phyloP scores from a whole-genome alignment of 2,797 vertebrate species.

The Peromyscus nudipes region DNA sequence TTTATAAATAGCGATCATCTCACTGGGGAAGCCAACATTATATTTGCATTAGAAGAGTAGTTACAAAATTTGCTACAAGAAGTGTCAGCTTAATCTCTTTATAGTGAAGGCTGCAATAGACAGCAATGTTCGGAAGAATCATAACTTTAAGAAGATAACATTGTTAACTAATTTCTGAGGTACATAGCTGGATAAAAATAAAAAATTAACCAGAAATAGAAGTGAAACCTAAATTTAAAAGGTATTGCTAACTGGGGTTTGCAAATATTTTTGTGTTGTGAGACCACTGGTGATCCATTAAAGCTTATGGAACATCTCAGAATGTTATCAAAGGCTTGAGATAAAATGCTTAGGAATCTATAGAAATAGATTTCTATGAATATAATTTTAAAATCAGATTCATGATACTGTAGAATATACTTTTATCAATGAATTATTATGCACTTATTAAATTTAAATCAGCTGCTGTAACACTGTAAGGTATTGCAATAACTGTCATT shows the following conservation, averaged over 20 bases:
- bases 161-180: slow-evolving; percentile 41
- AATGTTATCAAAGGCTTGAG: not conserved
- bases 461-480: not conserved
- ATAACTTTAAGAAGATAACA: slow-evolving; percentile 37
- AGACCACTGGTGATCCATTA: not conserved
- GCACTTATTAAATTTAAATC: slow-evolving; percentile 45
- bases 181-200: slow-evolving; percentile 13
- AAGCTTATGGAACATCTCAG: not conserved
- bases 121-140: slow-evolving; percentile 4
- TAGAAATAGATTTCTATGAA: not conserved
- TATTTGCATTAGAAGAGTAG: slow-evolving; percentile 55
- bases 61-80: slow-evolving; percentile 27
- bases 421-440: slow-evolving; percentile 56
- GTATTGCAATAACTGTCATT: not conserved
- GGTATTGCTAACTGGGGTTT: not conserved
- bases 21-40: slow-evolving; percentile 38
- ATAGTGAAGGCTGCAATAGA: not conserved
- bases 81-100: slow-evolving; percentile 24
- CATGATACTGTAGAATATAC: not conserved
- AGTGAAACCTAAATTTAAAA: slow-evolving; percentile 43
- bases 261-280: not conserved
- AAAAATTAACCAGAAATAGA: slow-evolving; percentile 30
- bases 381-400: not conserved
- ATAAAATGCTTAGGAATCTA: slow-evolving; percentile 19
- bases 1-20: slow-evolving; percentile 49